A percentile compares a stretch with the other conserved stretches of the same genome.
Conservation (phyloP, 2,888 invertebrate species). For the Onthophagus sagittarius region DNA sequence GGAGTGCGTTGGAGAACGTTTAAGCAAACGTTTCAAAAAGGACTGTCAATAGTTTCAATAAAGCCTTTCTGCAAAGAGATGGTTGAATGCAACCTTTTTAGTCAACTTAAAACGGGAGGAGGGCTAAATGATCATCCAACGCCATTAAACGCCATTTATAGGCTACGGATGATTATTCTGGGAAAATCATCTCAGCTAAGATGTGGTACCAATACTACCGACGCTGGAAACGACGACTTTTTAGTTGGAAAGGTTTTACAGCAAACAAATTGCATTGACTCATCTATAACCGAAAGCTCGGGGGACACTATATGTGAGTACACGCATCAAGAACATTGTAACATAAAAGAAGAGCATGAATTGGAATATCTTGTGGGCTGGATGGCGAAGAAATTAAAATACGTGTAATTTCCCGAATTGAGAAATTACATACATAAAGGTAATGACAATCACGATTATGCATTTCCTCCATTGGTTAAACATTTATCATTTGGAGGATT, state of each 20-base stretch:
- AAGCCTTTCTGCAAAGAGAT: conserved; percentile 20
- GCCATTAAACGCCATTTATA: conserved; percentile 26
- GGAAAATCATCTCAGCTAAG: conserved; percentile 17
- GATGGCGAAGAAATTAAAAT: not conserved
- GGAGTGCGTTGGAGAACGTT: conserved; percentile 20
- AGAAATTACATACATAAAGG: conserved; percentile 14
- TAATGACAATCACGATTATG: conserved; percentile 9
- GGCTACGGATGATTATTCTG: conserved; percentile 25
- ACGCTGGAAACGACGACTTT: not conserved
- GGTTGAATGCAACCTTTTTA: conserved; percentile 26
- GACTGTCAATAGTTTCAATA: conserved; percentile 24
- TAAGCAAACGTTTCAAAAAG: conserved; percentile 27
- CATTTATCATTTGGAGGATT: no score
- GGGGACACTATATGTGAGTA: not conserved
- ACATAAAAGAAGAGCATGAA: no score
- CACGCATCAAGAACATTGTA: not conserved
- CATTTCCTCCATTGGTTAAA: no score
- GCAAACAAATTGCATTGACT: no score
- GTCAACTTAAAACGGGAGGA: conserved; percentile 22
- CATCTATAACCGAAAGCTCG: no score
- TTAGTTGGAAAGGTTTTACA: no score
- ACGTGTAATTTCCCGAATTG: not conserved
- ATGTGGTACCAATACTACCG: not conserved
- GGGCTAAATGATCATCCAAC: conserved; percentile 28
- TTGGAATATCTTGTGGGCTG: not conserved